Percentiles rank a stretch among this genome's conserved stretches.
Evolutionary conservation across 2,113 vertebrate genomes (phyloP).

Genomic region (Cercocebus atys): DNA sequence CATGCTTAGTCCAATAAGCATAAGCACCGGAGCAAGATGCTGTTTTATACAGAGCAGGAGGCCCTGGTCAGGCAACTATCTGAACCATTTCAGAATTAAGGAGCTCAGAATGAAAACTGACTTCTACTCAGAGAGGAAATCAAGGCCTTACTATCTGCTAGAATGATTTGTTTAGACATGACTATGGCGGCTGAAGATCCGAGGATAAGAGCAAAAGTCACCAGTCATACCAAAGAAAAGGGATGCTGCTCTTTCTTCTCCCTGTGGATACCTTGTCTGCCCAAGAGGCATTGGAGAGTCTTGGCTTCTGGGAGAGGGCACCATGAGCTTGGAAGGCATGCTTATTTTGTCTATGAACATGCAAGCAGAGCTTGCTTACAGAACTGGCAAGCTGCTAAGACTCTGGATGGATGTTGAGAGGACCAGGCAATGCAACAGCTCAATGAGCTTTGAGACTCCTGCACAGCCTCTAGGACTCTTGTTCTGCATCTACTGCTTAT

Average conservation of each 20-base stretch:
- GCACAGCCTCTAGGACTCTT: neutral
- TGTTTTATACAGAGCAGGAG: neutral
- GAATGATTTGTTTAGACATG: neutral
- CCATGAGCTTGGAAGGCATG: neutral
- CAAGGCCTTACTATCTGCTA: neutral
- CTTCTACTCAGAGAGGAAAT: neutral
- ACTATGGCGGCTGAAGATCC: neutral
- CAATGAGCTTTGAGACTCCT: neutral
- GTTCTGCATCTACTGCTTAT: neutral
- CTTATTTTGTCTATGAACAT: neutral
- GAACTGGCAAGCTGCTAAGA: neutral
- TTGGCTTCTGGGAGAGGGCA: neutral
- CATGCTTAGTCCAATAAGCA: neutral
- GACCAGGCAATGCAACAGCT: neutral
- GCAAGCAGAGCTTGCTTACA: neutral
- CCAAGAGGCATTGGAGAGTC: neutral
- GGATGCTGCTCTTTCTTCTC: neutral
- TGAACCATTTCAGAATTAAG: neutral
- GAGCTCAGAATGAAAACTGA: neutral
- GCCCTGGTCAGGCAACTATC: neutral
- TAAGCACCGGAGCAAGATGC: neutral
- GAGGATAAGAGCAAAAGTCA: neutral
- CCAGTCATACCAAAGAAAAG: neutral
- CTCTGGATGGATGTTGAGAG: neutral
- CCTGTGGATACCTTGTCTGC: fast-evolving